Base-by-base conservation (phyloP, 2,797 vertebrate genomes). In the Takifugu rubripes region DNA sequence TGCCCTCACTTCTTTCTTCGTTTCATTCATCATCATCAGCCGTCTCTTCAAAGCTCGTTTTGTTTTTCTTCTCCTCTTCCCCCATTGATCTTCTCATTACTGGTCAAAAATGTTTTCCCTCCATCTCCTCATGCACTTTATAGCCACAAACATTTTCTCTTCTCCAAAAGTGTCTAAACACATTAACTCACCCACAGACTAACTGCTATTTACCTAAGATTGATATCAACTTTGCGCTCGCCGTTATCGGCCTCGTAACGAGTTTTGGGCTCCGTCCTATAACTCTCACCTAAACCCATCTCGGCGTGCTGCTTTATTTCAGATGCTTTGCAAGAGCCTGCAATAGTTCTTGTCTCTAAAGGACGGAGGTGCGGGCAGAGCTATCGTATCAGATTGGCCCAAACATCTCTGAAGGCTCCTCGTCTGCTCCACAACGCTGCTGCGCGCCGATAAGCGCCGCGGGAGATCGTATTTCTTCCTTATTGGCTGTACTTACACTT, bases 51-150 rank as follows among this genome's bases (percentile, higher is more conserved):
- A 71, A 77, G 73, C 54, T 10, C 40, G 21, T 59, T 69, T 57
- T 26, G 14, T 45, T 26, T 58, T 48, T 57, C 64, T 64, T 68
- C 59, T 49, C 55, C 49, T 77, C 71, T 75, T 70, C 52, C 24
- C 73, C 55, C 72, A 84, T 82, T 82, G 82, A 81, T 86, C 74
- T 61, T 77, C 68, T 83, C 68, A 65, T 80, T 76, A 73, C 64
- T 49, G 75, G 70, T 77, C 72, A 77, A 66, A 77, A 72, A 69
- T 79, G 52, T 69, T 62, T 70, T 59, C 2, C 29, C 43, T 40
- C 43, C 40, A 21, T 66, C 69, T 59, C 50, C 64, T 50, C 56
- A 53, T 61, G 56, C 44, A 64, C 49, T 62, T 62, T 78, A 70
- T 73, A 44, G 58, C 36, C 27, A 64, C 56, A 68, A 75, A 73